These are phyloP conservation scores for Acanthoscelides obtectus DNA, from an alignment of 2,888 invertebrate species.

Conservation along the genomic window DNA sequence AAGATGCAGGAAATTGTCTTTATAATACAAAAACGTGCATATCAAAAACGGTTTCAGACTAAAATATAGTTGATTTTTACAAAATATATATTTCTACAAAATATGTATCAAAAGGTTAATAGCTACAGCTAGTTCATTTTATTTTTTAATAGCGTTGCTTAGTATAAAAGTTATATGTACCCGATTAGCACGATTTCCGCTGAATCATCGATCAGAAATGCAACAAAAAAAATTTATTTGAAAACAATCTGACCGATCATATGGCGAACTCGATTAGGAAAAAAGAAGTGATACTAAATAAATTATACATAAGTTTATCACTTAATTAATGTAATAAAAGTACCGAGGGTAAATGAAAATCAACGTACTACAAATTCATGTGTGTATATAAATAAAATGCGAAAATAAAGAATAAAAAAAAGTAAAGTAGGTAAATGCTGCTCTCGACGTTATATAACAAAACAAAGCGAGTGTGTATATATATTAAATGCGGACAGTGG, in stretches of 20 bases:
- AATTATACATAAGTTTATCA: not conserved
- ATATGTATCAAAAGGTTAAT: slow-evolving; percentile 36
- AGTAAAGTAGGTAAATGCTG: slow-evolving; percentile 13
- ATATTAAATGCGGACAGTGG: not conserved
- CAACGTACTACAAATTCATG: slow-evolving; percentile 12
- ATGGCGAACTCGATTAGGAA: not conserved
- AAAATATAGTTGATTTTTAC: slow-evolving; percentile 29
- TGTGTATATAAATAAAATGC: slow-evolving; percentile 22
- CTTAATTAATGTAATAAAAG: slow-evolving; percentile 6
- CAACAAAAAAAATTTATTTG: no score
- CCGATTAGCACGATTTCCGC: not conserved
- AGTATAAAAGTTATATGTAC: slow-evolving; percentile 14
- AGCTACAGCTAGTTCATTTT: slow-evolving; percentile 15
- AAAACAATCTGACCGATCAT: not conserved
- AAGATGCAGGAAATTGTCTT: slow-evolving; percentile 33
- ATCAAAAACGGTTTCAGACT: slow-evolving; percentile 32
- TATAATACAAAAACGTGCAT: slow-evolving; percentile 35
- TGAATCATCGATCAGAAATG: not conserved
- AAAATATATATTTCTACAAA: slow-evolving; percentile 41
- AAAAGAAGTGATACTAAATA: not conserved
- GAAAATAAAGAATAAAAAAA: slow-evolving; percentile 11
- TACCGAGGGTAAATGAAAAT: slow-evolving; percentile 5
- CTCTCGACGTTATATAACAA: slow-evolving; percentile 8
- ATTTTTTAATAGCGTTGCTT: slow-evolving; percentile 25
- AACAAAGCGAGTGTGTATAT: not conserved